A percentile compares a stretch with the other conserved stretches of the same genome.
Evolutionary conservation across 2,797 vertebrate genomes (phyloP).

Genomic region (Aphelocoma californica): DNA sequence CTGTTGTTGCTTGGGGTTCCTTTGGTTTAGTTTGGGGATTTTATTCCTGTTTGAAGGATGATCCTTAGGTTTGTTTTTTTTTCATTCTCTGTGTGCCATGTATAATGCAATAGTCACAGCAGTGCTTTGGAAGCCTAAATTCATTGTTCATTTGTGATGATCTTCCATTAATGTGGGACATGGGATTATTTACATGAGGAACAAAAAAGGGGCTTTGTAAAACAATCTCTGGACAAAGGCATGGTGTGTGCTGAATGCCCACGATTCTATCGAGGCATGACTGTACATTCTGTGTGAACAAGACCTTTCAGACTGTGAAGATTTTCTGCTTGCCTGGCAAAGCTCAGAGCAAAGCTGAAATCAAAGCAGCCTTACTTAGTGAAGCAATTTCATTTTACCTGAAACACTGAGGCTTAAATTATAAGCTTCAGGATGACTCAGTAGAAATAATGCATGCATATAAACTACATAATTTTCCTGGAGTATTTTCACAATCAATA

Average conservation of each 20-base stretch:
- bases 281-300: slow-evolving; percentile 35
- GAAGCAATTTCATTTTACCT: slow-evolving; percentile 68
- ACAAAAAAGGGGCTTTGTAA: not conserved
- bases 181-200: slow-evolving; percentile 9
- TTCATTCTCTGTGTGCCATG: not conserved
- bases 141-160: slow-evolving; percentile 12
- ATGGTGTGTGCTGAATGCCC: slow-evolving; percentile 1
- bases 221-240: not conserved
- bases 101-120: not conserved
- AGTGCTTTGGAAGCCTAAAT: not conserved
- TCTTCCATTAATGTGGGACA: slow-evolving; percentile 16
- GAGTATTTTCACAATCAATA: slow-evolving; percentile 68
- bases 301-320: slow-evolving; percentile 15
- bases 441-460: slow-evolving; percentile 68
- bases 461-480: slow-evolving; percentile 67
- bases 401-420: slow-evolving; percentile 68
- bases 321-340: slow-evolving; percentile 60
- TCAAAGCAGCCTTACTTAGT: slow-evolving; percentile 55
- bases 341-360: slow-evolving; percentile 65
- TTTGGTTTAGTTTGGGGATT: not conserved
- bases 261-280: slow-evolving; percentile 6
- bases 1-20: not conserved
- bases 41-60: not conserved
- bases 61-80: not conserved
- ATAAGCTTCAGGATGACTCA: slow-evolving; percentile 69